These are phyloP conservation scores for human (Homo sapiens) DNA, from an alignment of 2,113 vertebrate genomes.

Conservation along the genomic window DNA sequence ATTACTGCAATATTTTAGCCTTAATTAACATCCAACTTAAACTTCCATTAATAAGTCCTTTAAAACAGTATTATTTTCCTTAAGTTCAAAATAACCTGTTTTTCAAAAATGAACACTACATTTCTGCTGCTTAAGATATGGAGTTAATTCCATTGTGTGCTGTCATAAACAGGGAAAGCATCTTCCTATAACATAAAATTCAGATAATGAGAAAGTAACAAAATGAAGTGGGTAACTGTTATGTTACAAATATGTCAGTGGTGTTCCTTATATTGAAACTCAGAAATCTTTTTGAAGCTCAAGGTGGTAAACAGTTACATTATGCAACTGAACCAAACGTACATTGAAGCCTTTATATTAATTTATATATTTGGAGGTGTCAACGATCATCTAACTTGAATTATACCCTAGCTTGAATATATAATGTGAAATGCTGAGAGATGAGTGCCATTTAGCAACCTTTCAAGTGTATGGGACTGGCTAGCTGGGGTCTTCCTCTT, in stretches of 20 bases:
- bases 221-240: neutral
- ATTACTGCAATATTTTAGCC: neutral
- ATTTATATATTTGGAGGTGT: neutral
- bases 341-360: neutral
- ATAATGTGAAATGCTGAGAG: neutral
- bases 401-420: neutral
- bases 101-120: conserved; percentile 25
- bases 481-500: neutral
- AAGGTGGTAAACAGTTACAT: neutral
- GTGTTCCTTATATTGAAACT: conserved; percentile 2
- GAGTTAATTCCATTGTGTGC: neutral
- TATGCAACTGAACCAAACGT: neutral
- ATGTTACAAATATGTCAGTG: neutral
- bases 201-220: neutral
- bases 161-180: neutral
- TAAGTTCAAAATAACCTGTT: conserved; percentile 24
- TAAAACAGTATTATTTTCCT: conserved; percentile 4
- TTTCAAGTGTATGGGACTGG: neutral
- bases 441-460: neutral
- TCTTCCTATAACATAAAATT: neutral
- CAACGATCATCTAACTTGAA: neutral
- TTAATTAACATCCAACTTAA: conserved; percentile 15
- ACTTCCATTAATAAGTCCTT: neutral
- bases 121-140: neutral
- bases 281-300: neutral